Evolutionary conservation across 2,113 vertebrate genomes (phyloP), one percentile per base, ranked within the genome.

Genomic region (Murina feae): DNA sequence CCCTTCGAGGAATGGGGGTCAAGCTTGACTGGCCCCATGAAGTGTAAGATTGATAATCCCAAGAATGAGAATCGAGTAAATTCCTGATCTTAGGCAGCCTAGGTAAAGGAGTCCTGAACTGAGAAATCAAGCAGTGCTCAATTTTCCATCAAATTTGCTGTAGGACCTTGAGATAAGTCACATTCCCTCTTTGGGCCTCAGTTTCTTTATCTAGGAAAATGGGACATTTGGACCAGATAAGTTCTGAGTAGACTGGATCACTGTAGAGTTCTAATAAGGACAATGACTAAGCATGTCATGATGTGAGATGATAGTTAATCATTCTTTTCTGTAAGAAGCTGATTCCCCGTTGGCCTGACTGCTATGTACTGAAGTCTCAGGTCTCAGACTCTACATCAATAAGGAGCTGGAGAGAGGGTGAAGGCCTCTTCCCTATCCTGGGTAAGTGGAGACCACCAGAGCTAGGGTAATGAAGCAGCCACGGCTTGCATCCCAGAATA

Each of bases 401-500:
- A 68, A 76, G 60, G 53, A 78, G 30, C 53, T 49, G 47, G 66
- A 80, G 76, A 60, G 81, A 80, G 71, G 63, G 53, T 21, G 75
- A 58, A 55, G 58, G 74, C 86, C 87, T 92, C 32, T 25, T 21
- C 5, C 23, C 20, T 51, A 53, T 30, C 37, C 66, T 21, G 28
- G 42, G 49, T 68, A 93, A 12, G 28, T 63, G 66, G 85, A 81
- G 47, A 20, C 79, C 8, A 7, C 81, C 47, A 44, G 76, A 58
- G 72, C 83, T 21, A 23, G 74, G 81, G 78, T 44, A 79, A 90
- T 44, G 88, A 71, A 90, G 75, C 86, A 89, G 86, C 65, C 39
- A 6, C 32, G 30, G 91, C 90, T 86, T 30, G 7, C 32, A 35
- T 89, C 95, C 92, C 82, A 93, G 96, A 97, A 97, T 97, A 97